Conservation (phyloP, 2,113 vertebrate species). For the Aegithalos caudatus region DNA sequence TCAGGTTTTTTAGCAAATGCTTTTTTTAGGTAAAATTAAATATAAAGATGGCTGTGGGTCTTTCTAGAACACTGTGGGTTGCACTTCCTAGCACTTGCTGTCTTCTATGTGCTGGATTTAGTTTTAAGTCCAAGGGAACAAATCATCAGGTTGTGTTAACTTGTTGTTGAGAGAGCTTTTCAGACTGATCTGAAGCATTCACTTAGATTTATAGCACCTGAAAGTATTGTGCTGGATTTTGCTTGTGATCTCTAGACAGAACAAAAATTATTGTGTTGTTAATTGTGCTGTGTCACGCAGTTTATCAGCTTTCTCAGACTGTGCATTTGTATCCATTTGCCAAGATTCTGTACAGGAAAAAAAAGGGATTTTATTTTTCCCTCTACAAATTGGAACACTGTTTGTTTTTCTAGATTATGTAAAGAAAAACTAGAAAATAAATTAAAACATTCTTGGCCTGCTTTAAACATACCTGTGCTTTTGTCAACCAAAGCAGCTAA, state of each 20-base stretch:
- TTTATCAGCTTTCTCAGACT: background rate
- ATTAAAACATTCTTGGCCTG: background rate
- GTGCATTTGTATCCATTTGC: constrained; percentile 36
- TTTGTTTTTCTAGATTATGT: background rate
- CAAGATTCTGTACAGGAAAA: background rate
- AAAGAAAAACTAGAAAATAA: background rate
- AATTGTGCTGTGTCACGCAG: constrained; percentile 6
- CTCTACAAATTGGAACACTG: background rate
- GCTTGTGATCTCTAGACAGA: background rate
- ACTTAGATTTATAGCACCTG: background rate
- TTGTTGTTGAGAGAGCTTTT: constrained; percentile 17
- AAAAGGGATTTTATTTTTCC: background rate
- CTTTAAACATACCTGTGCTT: background rate
- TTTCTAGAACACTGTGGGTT: background rate
- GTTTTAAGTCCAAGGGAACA: background rate
- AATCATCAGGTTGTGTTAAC: background rate
- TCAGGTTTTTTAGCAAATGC: background rate
- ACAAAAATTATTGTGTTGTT: background rate
- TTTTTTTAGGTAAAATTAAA: constrained; percentile 29
- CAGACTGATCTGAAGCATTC: constrained; percentile 2
- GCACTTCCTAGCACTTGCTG: background rate
- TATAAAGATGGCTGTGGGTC: background rate
- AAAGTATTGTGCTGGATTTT: constrained; percentile 4
- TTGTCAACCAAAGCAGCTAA: background rate
- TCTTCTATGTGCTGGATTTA: background rate